phyloP scores from a whole-genome alignment of 2,113 vertebrate species.

The Ahaetulla prasina region DNA sequence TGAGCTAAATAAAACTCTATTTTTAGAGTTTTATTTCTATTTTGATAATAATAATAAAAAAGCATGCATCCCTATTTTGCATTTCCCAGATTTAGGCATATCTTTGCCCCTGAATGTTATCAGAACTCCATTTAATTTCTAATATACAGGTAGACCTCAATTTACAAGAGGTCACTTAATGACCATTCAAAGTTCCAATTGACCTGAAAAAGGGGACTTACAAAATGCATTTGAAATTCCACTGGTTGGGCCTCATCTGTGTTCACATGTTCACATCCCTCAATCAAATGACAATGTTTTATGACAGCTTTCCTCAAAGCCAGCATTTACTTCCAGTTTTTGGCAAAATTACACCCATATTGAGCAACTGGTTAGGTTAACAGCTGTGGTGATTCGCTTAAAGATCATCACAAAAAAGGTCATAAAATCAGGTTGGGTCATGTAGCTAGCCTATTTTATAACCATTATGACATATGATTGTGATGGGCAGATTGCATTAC shows the following conservation, averaged over 20 bases:
- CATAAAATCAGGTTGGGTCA: neutral
- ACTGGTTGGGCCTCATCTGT: neutral
- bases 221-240: neutral
- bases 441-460: neutral
- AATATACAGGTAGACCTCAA: neutral
- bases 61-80: neutral
- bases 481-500: neutral
- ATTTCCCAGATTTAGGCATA: neutral
- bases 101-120: neutral
- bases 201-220: neutral
- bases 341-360: neutral
- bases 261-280: neutral
- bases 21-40: too few species aligned
- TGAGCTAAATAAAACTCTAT: neutral
- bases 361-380: neutral
- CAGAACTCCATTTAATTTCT: neutral
- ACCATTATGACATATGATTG: neutral
- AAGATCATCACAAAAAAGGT: neutral
- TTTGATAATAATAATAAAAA: neutral
- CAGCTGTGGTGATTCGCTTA: neutral
- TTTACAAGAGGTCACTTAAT: neutral
- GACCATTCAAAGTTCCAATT: neutral
- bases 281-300: neutral
- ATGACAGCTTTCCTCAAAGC: neutral
- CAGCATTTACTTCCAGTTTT: neutral